Percentiles rank a stretch among this genome's conserved stretches.
Conservation (phyloP, 2,888 invertebrate species). For the Ptychoptera albimana region DNA sequence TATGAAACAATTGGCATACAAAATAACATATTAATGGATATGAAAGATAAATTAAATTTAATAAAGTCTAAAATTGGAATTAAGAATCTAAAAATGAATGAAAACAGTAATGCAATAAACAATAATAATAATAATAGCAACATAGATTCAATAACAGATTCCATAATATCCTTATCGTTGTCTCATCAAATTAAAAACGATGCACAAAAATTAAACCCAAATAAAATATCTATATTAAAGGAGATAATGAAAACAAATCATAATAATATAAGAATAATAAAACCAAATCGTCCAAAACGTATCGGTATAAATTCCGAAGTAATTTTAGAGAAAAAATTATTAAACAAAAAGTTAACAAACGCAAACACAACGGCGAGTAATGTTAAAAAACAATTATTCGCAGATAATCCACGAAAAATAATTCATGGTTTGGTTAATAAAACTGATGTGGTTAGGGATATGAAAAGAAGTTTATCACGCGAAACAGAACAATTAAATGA, state of each 20-base stretch:
- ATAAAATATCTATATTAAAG: too few species aligned
- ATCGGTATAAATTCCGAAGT: conserved; percentile 27
- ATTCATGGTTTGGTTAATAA: too few species aligned
- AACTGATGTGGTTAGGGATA: too few species aligned
- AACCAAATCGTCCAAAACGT: conserved; percentile 26
- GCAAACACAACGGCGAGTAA: too few species aligned
- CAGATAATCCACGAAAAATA: too few species aligned
- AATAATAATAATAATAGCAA: conserved; percentile 15
- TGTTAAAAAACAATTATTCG: too few species aligned
- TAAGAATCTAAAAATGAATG: background rate
- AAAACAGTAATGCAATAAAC: background rate
- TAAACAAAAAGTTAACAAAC: too few species aligned
- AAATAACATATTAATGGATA: conserved; percentile 46
- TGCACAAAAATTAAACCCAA: conserved; percentile 17
- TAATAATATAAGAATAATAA: conserved; percentile 19
- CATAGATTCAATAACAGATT: conserved; percentile 24
- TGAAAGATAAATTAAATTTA: conserved; percentile 35
- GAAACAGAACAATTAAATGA: too few species aligned
- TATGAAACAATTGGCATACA: conserved; percentile 66
- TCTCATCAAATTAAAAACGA: conserved; percentile 20
- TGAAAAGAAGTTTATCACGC: too few species aligned
- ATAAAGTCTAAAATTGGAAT: conserved; percentile 19
- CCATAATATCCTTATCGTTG: conserved; percentile 26
- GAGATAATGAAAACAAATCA: conserved; percentile 10
- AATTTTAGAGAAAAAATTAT: conserved; percentile 18